Percentiles rank a stretch among this genome's conserved stretches.
Conservation (phyloP, 2,113 vertebrate species). For the Burhinus oedicnemus region DNA sequence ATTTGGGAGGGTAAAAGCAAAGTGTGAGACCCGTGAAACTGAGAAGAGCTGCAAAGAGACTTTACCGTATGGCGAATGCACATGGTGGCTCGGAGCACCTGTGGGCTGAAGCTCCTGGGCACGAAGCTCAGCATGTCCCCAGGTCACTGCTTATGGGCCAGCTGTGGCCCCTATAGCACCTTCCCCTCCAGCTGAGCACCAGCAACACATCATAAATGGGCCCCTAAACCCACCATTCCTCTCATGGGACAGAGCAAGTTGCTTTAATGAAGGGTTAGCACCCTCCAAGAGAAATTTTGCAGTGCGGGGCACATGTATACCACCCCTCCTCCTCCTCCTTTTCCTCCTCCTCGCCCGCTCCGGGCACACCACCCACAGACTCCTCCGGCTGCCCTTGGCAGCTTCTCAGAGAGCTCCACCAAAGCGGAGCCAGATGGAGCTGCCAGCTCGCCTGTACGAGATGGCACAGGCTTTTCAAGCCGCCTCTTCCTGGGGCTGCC, state of each 20-base stretch:
- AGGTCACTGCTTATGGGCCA: fast-evolving
- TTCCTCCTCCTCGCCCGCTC: not conserved
- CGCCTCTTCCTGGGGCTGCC: conserved; percentile 20
- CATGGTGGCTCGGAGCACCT: fast-evolving
- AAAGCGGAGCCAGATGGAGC: conserved; percentile 22
- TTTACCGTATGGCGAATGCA: fast-evolving
- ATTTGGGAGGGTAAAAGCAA: not conserved
- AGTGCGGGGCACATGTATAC: not conserved
- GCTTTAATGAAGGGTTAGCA: not conserved
- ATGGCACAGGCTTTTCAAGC: not conserved
- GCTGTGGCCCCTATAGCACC: not conserved
- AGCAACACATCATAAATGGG: fast-evolving
- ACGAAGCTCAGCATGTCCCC: fast-evolving
- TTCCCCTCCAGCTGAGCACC: not conserved
- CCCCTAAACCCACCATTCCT: not conserved
- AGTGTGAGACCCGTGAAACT: not conserved
- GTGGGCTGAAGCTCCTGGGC: not conserved
- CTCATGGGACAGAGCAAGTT: not conserved
- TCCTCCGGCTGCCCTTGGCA: fast-evolving
- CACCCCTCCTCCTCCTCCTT: not conserved
- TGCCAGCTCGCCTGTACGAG: not conserved
- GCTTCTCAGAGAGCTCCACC: not conserved
- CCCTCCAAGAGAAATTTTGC: not conserved
- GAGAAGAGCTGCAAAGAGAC: not conserved
- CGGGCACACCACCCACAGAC: not conserved